A percentile compares a stretch with the other conserved stretches of the same genome.
These are phyloP conservation scores for Otolemur garnettii DNA, from an alignment of 2,113 vertebrate genomes.

Conservation along the genomic window DNA sequence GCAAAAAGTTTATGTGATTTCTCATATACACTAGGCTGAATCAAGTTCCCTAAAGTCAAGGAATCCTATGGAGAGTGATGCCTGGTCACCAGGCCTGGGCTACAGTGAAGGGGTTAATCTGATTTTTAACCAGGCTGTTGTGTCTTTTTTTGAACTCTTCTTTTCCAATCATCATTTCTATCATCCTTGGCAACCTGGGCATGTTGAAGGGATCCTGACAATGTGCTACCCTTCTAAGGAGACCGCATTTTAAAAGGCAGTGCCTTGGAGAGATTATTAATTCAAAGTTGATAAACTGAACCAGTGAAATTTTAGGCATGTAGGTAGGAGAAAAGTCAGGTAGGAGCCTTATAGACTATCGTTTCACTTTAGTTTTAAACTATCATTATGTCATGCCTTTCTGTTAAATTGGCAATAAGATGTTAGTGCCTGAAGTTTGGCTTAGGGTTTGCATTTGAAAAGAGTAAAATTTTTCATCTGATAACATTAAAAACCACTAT, in stretches of 20 bases:
- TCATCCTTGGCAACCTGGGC: not conserved
- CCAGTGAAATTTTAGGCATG: not conserved
- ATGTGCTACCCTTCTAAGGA: not conserved
- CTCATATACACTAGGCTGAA: not conserved
- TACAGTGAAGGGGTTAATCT: not conserved
- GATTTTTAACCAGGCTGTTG: not conserved
- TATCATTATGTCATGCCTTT: not conserved
- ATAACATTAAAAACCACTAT: slow-evolving; percentile 56
- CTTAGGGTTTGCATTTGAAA: slow-evolving; percentile 31
- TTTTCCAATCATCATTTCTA: not conserved
- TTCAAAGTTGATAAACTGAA: not conserved
- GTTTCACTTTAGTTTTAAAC: not conserved
- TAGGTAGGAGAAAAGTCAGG: not conserved
- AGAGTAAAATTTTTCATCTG: not conserved
- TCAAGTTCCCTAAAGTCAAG: not conserved
- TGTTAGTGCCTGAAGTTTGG: not conserved
- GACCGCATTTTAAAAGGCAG: not conserved
- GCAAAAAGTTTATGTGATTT: not conserved
- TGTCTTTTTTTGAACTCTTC: not conserved
- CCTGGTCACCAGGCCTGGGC: not conserved
- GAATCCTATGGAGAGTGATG: not conserved
- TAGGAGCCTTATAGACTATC: not conserved
- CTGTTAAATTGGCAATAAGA: slow-evolving; percentile 16
- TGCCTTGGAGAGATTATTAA: not conserved
- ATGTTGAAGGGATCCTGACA: not conserved